These are phyloP conservation scores for Andrena chrysosceles DNA, from an alignment of 2,888 invertebrate genomes.

Conservation along the genomic window DNA sequence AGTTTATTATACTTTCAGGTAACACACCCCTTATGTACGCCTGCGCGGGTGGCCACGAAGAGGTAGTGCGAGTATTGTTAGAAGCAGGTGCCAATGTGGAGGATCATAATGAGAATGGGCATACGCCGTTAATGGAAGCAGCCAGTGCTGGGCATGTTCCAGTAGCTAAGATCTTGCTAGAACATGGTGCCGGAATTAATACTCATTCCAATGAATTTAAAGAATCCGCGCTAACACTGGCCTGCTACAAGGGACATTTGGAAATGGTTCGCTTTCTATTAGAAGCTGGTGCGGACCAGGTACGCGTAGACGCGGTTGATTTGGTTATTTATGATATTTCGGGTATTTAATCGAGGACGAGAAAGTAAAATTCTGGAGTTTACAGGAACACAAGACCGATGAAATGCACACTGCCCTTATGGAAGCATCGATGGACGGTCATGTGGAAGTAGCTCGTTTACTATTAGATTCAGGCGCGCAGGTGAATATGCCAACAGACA, in stretches of 20 bases:
- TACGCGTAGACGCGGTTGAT: constrained; percentile 60
- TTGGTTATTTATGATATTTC: background rate
- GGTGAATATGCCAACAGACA: constrained; percentile 99
- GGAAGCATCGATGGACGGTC: constrained; percentile 99
- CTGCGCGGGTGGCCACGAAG: constrained; percentile 97
- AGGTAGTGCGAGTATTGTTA: constrained; percentile 95
- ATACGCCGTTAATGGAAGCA: constrained; percentile 99
- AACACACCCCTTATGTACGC: constrained; percentile 99
- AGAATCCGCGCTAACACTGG: constrained; percentile 97
- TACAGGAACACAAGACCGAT: constrained; percentile 98
- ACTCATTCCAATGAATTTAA: constrained; percentile 99
- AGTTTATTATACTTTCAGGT: constrained; percentile 85
- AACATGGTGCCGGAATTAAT: constrained; percentile 98
- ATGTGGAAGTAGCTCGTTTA: constrained; percentile 98
- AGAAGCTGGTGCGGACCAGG: constrained; percentile 96
- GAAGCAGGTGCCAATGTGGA: constrained; percentile 97
- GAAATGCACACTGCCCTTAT: constrained; percentile 99
- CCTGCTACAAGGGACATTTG: constrained; percentile 98
- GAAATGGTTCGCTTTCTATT: constrained; percentile 98
- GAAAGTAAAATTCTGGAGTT: constrained; percentile 27
- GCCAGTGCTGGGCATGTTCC: constrained; percentile 97
- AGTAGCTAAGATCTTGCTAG: constrained; percentile 95
- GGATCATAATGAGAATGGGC: constrained; percentile 99
- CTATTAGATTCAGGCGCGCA: constrained; percentile 98
- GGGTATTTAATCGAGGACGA: background rate